Base-by-base conservation (phyloP, 2,888 invertebrate genomes). In the Cryptophagus acutangulus region DNA sequence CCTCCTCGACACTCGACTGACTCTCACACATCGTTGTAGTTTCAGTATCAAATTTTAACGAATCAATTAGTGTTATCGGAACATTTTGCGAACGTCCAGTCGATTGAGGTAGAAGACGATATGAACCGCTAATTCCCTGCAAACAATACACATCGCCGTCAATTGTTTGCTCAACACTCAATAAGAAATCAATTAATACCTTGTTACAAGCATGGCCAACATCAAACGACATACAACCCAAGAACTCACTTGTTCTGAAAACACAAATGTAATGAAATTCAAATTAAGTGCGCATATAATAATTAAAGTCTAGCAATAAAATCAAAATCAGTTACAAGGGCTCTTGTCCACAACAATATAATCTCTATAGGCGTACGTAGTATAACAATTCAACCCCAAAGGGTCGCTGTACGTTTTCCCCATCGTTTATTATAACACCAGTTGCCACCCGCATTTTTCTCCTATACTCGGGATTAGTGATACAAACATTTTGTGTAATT, bases 211-310 rank as follows among this genome's bases (percentile, higher is more conserved):
- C 82, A 77, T 87, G 81, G 71, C 82, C 82, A 60, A 92, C 76
- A 58, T 88, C 86, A 74, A 92, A 88, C 71, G 90, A 89, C 82
- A 88, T 86, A 72, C 91, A 92, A 77, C 92, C 93, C 73, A 93
- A 76, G 72, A 92, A 87, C 74, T 92, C 91, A 76, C 90, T 92
- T 74, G 87, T 82, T 75, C 91, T 92, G 81, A 10, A 81, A 84
- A 69, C 74, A 72, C 59, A 58, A 63, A 51, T n/a, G n/a, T n/a
- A n/a, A n/a, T n/a, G n/a, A n/a, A n/a, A n/a, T n/a, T n/a, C n/a
- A n/a, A n/a, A n/a, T n/a, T n/a, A n/a, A n/a, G n/a, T n/a, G n/a
- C n/a, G n/a, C n/a, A n/a, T n/a, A n/a, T n/a, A n/a, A 20, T 20
- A 20, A 20, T 20, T 20, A 20, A 20, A 20, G n/a, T 6, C 24